phyloP scores from a whole-genome alignment of 2,113 vertebrate species.

The Grantiella picta region DNA sequence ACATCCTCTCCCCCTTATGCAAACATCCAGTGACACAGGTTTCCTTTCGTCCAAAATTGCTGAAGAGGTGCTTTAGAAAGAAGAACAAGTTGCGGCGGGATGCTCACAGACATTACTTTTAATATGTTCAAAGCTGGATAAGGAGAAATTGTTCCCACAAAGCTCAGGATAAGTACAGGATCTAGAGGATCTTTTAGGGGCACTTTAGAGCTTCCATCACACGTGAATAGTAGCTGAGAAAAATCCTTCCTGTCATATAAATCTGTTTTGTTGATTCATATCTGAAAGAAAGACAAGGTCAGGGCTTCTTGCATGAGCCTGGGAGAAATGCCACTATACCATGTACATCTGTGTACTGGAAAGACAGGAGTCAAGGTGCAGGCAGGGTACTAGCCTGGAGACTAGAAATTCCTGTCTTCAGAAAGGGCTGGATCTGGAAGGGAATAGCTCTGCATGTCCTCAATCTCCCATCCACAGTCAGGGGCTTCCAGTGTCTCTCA shows the following conservation, averaged over 20 bases:
- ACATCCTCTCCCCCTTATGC: not conserved
- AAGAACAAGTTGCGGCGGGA: not conserved
- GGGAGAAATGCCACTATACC: not conserved
- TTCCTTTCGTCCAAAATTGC: not conserved
- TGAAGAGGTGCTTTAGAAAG: not conserved
- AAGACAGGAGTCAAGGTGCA: not conserved
- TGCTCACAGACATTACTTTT: not conserved
- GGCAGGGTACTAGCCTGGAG: accelerated
- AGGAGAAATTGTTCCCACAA: not conserved
- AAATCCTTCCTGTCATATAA: not conserved
- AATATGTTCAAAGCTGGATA: not conserved
- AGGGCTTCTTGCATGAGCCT: not conserved
- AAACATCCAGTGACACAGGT: not conserved
- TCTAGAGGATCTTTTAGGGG: not conserved
- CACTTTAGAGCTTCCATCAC: not conserved
- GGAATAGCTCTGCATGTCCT: not conserved
- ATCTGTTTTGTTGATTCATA: not conserved
- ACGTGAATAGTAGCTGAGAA: not conserved
- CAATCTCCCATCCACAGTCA: not conserved
- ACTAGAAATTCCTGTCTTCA: not conserved
- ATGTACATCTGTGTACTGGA: not conserved
- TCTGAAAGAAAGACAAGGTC: not conserved
- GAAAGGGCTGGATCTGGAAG: not conserved
- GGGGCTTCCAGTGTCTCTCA: not conserved
- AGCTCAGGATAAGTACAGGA: not conserved